Evolutionary conservation across 2,888 invertebrate genomes (phyloP).

Genomic region (Panzeria rudis): DNA sequence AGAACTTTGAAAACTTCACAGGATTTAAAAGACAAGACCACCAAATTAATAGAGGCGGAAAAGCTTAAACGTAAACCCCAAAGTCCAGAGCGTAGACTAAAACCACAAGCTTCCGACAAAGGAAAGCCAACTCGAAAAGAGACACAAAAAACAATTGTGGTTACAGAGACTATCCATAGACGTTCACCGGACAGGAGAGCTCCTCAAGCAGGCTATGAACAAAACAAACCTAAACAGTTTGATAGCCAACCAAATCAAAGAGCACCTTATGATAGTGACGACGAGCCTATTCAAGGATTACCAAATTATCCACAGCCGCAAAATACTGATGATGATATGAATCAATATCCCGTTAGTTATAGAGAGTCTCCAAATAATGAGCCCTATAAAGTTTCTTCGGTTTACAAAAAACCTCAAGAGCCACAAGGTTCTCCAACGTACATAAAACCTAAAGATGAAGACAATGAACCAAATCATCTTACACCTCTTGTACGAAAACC

Average conservation of each 20-base stretch:
- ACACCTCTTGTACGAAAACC: not conserved
- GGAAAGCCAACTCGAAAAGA: not conserved
- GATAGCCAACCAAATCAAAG: not conserved
- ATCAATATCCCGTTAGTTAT: not conserved
- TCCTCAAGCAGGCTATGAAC: not conserved
- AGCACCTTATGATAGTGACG: not conserved
- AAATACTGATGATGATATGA: not conserved
- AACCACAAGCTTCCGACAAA: not conserved
- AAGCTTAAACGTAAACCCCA: slow-evolving; percentile 39
- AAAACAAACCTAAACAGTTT: not conserved
- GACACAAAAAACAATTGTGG: not conserved
- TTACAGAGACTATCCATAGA: not conserved
- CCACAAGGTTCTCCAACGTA: not conserved
- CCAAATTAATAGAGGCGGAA: slow-evolving; percentile 39
- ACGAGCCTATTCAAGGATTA: not conserved
- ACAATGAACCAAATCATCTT: not conserved
- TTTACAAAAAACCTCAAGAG: not conserved
- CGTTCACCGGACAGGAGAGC: not conserved
- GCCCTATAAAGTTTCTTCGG: not conserved
- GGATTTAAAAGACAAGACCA: slow-evolving; percentile 18
- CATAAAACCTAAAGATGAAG: not conserved
- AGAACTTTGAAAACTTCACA: slow-evolving; percentile 36
- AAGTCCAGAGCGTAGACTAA: slow-evolving; percentile 41
- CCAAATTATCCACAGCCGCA: not conserved
- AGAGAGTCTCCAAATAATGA: not conserved